Conservation (phyloP, 2,888 invertebrate genomes). For the Petrolisthes manimaculis region DNA sequence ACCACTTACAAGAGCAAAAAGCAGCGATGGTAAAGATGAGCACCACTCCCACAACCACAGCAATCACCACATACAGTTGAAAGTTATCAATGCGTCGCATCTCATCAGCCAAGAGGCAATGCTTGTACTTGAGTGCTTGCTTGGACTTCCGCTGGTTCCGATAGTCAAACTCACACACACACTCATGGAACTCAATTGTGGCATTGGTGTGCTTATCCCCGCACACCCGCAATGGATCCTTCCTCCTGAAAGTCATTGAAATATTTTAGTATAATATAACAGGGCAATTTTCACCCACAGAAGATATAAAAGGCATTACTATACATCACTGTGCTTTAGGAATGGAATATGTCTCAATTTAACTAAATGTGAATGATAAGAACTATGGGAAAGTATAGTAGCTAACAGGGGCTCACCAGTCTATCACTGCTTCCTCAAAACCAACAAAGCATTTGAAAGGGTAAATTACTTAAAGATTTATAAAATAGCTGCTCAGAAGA, state of each 20-base stretch:
- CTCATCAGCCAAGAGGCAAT: constrained; percentile 62
- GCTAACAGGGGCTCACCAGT: not conserved
- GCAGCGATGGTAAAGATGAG: constrained; percentile 55
- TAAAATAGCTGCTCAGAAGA: too few species aligned
- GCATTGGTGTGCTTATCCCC: constrained; percentile 54
- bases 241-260: constrained; percentile 38
- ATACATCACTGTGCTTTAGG: too few species aligned
- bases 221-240: constrained; percentile 55
- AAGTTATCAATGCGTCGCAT: constrained; percentile 62
- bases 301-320: not conserved
- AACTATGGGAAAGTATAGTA: not conserved
- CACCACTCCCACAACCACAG: constrained; percentile 57
- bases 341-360: not conserved
- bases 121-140: constrained; percentile 57
- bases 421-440: too few species aligned
- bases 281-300: not conserved
- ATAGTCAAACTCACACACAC: constrained; percentile 60
- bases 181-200: constrained; percentile 63
- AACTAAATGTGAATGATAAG: too few species aligned
- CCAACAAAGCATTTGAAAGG: too few species aligned
- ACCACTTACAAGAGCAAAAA: constrained; percentile 64
- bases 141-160: constrained; percentile 18
- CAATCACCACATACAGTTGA: constrained; percentile 59
- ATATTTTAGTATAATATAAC: too few species aligned
- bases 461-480: too few species aligned